phyloP scores from a whole-genome alignment of 2,888 invertebrate genomes.

The Melanchra persicariae region DNA sequence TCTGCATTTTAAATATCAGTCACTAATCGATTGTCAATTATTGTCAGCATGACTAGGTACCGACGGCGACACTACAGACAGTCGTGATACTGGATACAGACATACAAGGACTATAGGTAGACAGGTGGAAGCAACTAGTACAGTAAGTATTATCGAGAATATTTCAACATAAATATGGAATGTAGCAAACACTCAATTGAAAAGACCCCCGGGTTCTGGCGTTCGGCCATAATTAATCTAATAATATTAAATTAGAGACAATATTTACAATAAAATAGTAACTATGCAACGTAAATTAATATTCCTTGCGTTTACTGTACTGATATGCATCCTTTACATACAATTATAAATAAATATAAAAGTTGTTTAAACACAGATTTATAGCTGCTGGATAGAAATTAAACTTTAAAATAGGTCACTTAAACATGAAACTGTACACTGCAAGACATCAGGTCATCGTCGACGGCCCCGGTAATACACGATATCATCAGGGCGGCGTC shows the following conservation, averaged over 20 bases:
- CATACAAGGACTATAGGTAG: conserved; percentile 59
- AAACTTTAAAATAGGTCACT: conserved; percentile 86
- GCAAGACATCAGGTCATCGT: conserved; percentile 81
- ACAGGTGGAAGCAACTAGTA: conserved; percentile 74
- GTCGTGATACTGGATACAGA: conserved; percentile 54
- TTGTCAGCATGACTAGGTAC: conserved; percentile 73
- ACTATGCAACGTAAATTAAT: conserved; percentile 88
- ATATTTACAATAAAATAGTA: conserved; percentile 90
- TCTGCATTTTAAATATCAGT: conserved; percentile 84
- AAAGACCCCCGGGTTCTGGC: conserved; percentile 87
- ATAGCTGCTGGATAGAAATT: conserved; percentile 88
- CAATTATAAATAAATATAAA: conserved; percentile 88
- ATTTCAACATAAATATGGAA: conserved; percentile 91
- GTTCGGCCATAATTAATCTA: conserved; percentile 85
- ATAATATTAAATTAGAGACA: conserved; percentile 89
- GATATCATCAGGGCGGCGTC: conserved; percentile 58
- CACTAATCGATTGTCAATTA: conserved; percentile 78
- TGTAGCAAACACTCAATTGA: conserved; percentile 90
- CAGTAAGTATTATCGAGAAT: conserved; percentile 85
- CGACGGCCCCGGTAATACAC: conserved; percentile 57
- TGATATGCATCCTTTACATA: conserved; percentile 88
- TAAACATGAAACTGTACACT: conserved; percentile 87
- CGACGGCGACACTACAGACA: conserved; percentile 43
- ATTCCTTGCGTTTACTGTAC: conserved; percentile 87
- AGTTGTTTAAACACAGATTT: conserved; percentile 90